Conservation (phyloP, 2,888 invertebrate genomes). For the Hirudinaria manillensis region DNA sequence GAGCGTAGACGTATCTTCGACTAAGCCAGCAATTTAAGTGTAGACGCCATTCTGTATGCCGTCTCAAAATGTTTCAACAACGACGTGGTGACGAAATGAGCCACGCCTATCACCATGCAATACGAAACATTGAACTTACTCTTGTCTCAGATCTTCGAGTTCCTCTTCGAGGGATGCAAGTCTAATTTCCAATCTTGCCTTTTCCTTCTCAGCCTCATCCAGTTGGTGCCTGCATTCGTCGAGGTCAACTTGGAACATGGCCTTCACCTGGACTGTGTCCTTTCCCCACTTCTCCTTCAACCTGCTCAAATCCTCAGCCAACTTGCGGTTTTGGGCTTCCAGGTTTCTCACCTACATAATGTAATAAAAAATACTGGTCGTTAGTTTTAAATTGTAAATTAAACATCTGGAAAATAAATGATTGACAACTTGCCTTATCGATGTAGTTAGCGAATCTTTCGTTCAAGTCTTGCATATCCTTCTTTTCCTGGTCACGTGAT, state of each 20-base stretch:
- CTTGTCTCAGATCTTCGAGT: conserved; percentile 47
- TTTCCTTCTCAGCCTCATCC: conserved; percentile 56
- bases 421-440: conserved; percentile 49
- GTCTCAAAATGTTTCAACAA: no score
- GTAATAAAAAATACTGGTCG: conserved; percentile 20
- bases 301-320: conserved; percentile 51
- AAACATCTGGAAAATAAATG: no score
- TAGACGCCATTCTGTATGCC: not conserved
- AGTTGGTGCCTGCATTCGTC: conserved; percentile 55
- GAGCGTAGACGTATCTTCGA: no score
- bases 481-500: conserved; percentile 56
- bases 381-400: no score
- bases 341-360: conserved; percentile 51
- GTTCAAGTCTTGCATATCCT: conserved; percentile 58
- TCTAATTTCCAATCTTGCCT: conserved; percentile 56
- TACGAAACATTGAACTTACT: conserved; percentile 37
- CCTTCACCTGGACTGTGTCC: conserved; percentile 49
- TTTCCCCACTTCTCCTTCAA: conserved; percentile 44
- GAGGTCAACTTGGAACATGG: conserved; percentile 56
- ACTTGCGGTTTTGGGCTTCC: conserved; percentile 54
- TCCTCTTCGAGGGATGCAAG: conserved; percentile 54
- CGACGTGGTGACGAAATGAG: no score
- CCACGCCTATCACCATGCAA: no score
- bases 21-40: not conserved
- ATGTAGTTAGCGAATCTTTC: conserved; percentile 59